Percentiles rank a stretch among this genome's conserved stretches.
These are phyloP conservation scores for Oreochromis mossambicus DNA, from an alignment of 2,797 vertebrate species.

Conservation along the genomic window DNA sequence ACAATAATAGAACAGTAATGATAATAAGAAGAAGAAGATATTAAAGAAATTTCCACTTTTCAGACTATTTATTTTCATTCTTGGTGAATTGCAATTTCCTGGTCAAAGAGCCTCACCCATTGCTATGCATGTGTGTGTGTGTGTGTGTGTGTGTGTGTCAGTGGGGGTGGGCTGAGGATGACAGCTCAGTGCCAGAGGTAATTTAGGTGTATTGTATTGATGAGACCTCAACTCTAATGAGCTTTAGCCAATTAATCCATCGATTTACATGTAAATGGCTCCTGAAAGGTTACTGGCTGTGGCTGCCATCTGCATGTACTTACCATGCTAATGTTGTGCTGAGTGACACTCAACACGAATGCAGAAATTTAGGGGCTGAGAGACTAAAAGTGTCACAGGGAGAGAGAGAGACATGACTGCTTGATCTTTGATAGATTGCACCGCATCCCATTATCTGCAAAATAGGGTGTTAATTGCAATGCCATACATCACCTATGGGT, in stretches of 20 bases:
- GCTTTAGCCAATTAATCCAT: constrained; percentile 77
- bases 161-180: background rate
- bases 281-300: constrained; percentile 70
- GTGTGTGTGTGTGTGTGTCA: background rate
- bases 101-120: background rate
- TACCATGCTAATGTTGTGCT: constrained; percentile 74
- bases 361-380: constrained; percentile 15
- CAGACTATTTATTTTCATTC: background rate
- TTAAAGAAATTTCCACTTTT: background rate
- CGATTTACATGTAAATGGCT: constrained; percentile 80
- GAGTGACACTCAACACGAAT: constrained; percentile 35
- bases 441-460: constrained; percentile 52
- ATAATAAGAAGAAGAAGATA: accelerated
- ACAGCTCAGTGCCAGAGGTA: constrained; percentile 35
- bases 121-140: background rate
- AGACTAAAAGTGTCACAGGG: background rate
- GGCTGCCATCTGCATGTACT: constrained; percentile 77
- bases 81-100: background rate
- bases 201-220: constrained; percentile 66
- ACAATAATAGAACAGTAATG: background rate
- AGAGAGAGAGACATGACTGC: background rate
- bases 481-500: constrained; percentile 7
- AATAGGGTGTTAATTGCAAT: constrained; percentile 59
- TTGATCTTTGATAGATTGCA: constrained; percentile 41
- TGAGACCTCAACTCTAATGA: constrained; percentile 70